Conservation (phyloP, 2,888 invertebrate genomes). For the Cheilosia scutellata region DNA sequence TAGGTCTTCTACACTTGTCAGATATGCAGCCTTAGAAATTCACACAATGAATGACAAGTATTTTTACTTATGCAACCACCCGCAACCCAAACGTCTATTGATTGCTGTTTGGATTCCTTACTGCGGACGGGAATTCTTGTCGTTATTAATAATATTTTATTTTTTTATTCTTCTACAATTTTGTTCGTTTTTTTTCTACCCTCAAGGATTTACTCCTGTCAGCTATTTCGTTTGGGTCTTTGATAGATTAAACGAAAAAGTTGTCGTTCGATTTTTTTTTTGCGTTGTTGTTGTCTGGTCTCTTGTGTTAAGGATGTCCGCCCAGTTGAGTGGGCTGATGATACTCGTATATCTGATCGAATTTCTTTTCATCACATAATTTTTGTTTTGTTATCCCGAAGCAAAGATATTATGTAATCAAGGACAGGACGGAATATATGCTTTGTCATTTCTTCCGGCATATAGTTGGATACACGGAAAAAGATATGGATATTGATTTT, state of each 20-base stretch:
- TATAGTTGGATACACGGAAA: not conserved
- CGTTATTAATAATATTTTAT: constrained; percentile 19
- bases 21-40: constrained; percentile 55
- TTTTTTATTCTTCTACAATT: constrained; percentile 1
- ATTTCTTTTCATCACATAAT: constrained; percentile 4
- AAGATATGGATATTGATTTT: constrained; percentile 7
- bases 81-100: constrained; percentile 35
- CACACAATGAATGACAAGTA: constrained; percentile 45
- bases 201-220: constrained; percentile 9
- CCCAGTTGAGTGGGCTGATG: constrained; percentile 49
- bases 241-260: constrained; percentile 21
- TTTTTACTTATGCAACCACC: constrained; percentile 41
- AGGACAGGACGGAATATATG: not conserved
- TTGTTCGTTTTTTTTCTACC: not conserved
- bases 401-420: constrained; percentile 24
- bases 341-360: constrained; percentile 11
- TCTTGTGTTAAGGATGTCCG: constrained; percentile 34
- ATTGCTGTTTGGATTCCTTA: constrained; percentile 32
- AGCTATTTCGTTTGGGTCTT: constrained; percentile 27
- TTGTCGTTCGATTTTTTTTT: constrained; percentile 20
- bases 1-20: constrained; percentile 31
- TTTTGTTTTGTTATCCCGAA: not conserved
- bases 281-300: constrained; percentile 6
- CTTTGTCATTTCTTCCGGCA: constrained; percentile 1
- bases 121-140: not conserved